Conservation (phyloP, 2,113 vertebrate genomes). For the Clarias batrachus region DNA sequence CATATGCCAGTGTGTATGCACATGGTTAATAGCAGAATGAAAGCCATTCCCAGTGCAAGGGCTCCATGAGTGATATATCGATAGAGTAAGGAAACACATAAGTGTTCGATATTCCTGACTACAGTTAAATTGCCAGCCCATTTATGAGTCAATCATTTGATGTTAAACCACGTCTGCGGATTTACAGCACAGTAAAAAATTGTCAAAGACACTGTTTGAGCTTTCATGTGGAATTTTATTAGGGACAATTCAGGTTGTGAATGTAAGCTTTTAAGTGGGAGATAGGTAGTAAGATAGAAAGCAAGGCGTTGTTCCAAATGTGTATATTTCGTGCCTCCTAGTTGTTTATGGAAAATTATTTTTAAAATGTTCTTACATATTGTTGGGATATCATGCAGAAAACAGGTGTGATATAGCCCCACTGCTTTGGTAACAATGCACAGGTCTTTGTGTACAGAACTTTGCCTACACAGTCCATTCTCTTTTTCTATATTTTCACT, state of each 20-base stretch:
- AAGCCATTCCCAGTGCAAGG: neutral
- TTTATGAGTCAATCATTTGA: slow-evolving; percentile 20
- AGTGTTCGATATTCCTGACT: neutral
- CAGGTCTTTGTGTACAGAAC: neutral
- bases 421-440: neutral
- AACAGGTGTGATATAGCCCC: neutral
- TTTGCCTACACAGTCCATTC: neutral
- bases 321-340: neutral
- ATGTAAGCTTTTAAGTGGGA: neutral
- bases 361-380: neutral
- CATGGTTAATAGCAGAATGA: neutral
- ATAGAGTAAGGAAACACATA: slow-evolving; percentile 6
- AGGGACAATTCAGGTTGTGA: neutral
- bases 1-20: slow-evolving; percentile 9
- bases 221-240: neutral
- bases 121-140: slow-evolving; percentile 12
- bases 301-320: neutral
- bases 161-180: neutral
- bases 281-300: neutral
- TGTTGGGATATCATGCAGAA: neutral
- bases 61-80: slow-evolving; percentile 7
- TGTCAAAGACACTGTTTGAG: neutral
- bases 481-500: neutral
- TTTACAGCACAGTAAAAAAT: neutral
- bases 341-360: neutral